These are phyloP conservation scores for Apolygus lucorum DNA, from an alignment of 1,140 invertebrate species.

Conservation along the genomic window DNA sequence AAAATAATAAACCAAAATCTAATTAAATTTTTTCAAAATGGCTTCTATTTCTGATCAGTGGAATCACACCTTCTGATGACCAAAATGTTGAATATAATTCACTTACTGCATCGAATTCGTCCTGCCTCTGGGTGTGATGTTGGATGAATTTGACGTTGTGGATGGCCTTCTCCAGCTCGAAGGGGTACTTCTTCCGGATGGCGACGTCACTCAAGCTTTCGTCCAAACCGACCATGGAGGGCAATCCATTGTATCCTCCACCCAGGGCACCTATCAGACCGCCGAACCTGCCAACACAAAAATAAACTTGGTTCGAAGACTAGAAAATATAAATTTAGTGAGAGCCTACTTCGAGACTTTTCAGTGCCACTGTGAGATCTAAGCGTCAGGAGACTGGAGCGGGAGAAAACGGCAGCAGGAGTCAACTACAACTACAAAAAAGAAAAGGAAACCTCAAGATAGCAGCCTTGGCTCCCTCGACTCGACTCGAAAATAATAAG, in stretches of 20 bases:
- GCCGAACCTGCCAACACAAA: slow-evolving; percentile 56
- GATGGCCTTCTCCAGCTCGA: slow-evolving; percentile 85
- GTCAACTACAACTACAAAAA: no score
- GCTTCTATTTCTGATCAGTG: background rate
- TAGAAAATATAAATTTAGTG: no score
- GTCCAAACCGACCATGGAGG: slow-evolving; percentile 68
- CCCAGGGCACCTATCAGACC: slow-evolving; percentile 57
- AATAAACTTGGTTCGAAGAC: no score
- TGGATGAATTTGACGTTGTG: slow-evolving; percentile 94
- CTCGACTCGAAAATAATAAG: no score
- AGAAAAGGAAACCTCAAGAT: no score
- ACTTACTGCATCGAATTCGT: slow-evolving; percentile 85
- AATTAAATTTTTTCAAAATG: background rate
- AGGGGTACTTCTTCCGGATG: slow-evolving; percentile 76
- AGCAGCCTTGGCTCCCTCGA: no score
- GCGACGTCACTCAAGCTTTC: slow-evolving; percentile 70
- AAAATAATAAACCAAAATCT: no score
- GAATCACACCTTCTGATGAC: background rate
- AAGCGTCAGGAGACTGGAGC: no score
- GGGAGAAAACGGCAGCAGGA: no score
- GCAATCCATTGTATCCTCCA: slow-evolving; percentile 51
- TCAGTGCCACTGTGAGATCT: no score
- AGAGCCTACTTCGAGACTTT: no score
- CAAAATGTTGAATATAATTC: background rate
- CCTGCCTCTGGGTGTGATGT: slow-evolving; percentile 84